Percentiles rank a stretch among this genome's conserved stretches.
phyloP scores from a whole-genome alignment of 2,888 invertebrate species.

The Agrilus biguttatus region DNA sequence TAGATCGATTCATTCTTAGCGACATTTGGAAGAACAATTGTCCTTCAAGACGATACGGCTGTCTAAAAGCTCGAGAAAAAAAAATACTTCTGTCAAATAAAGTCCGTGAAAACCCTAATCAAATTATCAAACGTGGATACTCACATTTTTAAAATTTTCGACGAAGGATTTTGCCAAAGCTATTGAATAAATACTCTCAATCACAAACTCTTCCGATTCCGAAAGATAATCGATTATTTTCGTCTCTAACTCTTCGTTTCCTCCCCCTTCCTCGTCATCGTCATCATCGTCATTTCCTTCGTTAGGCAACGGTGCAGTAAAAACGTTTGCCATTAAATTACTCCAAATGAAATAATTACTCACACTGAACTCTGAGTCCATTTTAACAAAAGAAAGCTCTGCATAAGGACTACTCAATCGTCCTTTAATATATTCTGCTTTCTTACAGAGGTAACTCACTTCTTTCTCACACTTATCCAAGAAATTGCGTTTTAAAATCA shows the following conservation, averaged over 20 bases:
- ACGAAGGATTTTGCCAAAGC: constrained; percentile 25
- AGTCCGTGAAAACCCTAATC: too few species aligned
- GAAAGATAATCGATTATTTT: constrained; percentile 12
- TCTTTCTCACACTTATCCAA: constrained; percentile 9
- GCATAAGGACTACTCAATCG: constrained; percentile 16
- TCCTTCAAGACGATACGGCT: too few species aligned
- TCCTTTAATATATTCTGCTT: constrained; percentile 20
- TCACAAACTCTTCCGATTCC: constrained; percentile 20
- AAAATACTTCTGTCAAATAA: too few species aligned
- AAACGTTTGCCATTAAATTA: constrained; percentile 16
- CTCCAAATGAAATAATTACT: constrained; percentile 23
- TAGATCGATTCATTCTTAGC: too few species aligned
- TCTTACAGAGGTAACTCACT: constrained; percentile 13
- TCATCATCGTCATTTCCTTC: constrained; percentile 15
- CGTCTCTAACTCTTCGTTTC: constrained; percentile 8
- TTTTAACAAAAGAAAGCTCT: constrained; percentile 5
- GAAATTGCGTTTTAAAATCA: constrained; percentile 17
- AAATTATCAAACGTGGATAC: constrained; percentile 9
- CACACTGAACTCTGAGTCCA: constrained; percentile 13
- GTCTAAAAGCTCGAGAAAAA: too few species aligned
- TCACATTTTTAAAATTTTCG: constrained; percentile 31
- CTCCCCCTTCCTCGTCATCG: constrained; percentile 8
- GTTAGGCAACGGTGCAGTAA: constrained; percentile 12
- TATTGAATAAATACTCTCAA: constrained; percentile 25
- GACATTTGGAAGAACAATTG: too few species aligned